Conservation (phyloP, 2,113 vertebrate genomes). For the Origma solitaria region DNA sequence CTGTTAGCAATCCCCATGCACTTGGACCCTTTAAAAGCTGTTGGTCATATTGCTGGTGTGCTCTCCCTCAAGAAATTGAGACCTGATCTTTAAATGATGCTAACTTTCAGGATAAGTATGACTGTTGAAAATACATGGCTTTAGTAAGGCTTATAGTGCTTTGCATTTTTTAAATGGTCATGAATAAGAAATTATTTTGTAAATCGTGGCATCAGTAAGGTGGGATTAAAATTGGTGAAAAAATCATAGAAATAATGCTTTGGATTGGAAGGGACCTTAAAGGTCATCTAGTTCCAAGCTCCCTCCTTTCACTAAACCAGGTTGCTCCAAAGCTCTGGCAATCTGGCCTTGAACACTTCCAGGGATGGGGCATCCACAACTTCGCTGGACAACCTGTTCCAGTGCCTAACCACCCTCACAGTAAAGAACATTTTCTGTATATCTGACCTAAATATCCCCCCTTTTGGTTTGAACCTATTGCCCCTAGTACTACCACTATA, state of each 20-base stretch:
- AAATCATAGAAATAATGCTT: neutral
- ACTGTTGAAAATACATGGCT: neutral
- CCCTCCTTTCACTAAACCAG: neutral
- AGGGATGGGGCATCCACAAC: neutral
- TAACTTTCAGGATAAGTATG: neutral
- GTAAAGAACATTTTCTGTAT: neutral
- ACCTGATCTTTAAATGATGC: neutral
- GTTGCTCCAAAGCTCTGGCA: neutral
- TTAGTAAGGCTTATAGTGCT: neutral
- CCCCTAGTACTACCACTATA: neutral
- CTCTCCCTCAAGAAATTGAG: neutral
- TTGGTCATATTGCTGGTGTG: rapidly evolving
- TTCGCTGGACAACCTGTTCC: neutral
- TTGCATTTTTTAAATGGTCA: neutral
- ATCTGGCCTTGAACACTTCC: neutral
- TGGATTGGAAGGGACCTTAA: neutral
- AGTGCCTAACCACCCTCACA: neutral
- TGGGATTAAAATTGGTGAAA: neutral
- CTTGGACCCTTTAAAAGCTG: rapidly evolving
- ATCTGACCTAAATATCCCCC: neutral
- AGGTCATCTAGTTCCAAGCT: neutral
- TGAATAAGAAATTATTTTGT: neutral
- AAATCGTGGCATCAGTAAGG: neutral
- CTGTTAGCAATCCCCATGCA: rapidly evolving
- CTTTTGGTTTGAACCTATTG: neutral